Conservation (phyloP, 1,140 invertebrate genomes). For the Drosophila ercepeae region DNA sequence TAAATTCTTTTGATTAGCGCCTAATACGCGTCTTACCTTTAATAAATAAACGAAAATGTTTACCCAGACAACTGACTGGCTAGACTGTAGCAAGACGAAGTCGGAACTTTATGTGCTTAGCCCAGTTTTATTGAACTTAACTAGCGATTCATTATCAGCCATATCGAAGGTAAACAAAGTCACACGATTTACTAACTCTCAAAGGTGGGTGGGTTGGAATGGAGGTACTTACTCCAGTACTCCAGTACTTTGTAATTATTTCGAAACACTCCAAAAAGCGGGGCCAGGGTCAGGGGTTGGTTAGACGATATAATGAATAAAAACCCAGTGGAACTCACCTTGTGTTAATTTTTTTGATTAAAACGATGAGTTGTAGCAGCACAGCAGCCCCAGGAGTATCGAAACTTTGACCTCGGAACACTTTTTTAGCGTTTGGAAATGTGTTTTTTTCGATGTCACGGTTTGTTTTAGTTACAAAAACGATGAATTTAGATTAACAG, state of each 20-base stretch:
- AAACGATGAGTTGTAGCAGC: constrained; percentile 26
- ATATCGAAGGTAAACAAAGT: constrained; percentile 30
- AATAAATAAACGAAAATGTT: neutral
- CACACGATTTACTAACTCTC: constrained; percentile 21
- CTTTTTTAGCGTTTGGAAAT: constrained; percentile 41
- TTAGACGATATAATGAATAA: constrained; percentile 15
- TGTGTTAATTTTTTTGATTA: constrained; percentile 24
- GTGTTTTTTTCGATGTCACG: constrained; percentile 27
- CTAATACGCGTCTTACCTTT: too few relatives aligned
- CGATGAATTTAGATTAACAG: constrained; percentile 6
- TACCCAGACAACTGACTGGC: too few relatives aligned
- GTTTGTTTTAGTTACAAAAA: too few relatives aligned
- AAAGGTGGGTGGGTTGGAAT: constrained; percentile 16
- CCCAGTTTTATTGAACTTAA: constrained; percentile 26
- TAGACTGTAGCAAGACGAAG: neutral
- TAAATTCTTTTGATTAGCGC: too few relatives aligned
- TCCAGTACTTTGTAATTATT: too few relatives aligned
- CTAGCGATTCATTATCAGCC: constrained; percentile 27
- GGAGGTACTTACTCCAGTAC: too few relatives aligned
- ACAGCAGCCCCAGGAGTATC: constrained; percentile 2
- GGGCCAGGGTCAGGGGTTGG: constrained; percentile 40
- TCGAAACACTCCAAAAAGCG: constrained; percentile 30
- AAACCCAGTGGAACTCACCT: constrained; percentile 30
- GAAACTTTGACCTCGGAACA: constrained; percentile 61
- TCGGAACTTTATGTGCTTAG: neutral